Evolutionary conservation across 2,113 vertebrate genomes (phyloP).

Genomic region (Ceyx margarethae): DNA sequence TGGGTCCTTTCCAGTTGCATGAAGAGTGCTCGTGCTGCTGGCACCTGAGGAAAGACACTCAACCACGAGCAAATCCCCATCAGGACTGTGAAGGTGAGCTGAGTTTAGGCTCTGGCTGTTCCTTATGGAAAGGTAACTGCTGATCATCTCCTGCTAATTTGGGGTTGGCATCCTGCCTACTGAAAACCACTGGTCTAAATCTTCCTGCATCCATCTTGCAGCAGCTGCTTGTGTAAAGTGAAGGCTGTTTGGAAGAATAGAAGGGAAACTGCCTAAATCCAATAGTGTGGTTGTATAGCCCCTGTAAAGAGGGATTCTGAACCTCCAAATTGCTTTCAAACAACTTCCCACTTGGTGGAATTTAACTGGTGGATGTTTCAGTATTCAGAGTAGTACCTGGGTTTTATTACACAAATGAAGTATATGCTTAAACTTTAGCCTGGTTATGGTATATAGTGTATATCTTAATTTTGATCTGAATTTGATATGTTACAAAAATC

Average conservation of each 20-base stretch:
- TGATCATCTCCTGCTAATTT: neutral
- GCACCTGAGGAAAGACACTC: neutral
- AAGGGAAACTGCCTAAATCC: constrained; percentile 30
- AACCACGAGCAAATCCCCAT: neutral
- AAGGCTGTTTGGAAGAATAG: constrained; percentile 13
- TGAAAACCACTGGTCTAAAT: constrained; percentile 42
- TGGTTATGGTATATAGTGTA: constrained; percentile 66
- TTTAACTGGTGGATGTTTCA: constrained; percentile 55
- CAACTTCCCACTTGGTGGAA: constrained; percentile 11
- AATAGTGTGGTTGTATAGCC: constrained; percentile 8
- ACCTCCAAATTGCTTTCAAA: constrained; percentile 12
- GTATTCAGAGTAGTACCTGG: constrained; percentile 45
- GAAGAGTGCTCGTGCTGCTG: neutral
- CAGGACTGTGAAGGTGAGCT: constrained; percentile 10
- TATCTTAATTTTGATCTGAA: constrained; percentile 66
- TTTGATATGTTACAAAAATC: constrained; percentile 68
- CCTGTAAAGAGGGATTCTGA: constrained; percentile 42
- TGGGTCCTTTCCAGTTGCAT: constrained; percentile 14
- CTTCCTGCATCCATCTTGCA: neutral
- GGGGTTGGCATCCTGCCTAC: neutral
- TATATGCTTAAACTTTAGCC: constrained; percentile 51
- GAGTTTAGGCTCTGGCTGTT: neutral
- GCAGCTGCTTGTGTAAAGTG: constrained; percentile 25
- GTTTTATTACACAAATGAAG: constrained; percentile 41
- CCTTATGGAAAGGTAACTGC: neutral